Evolutionary conservation across 2,888 invertebrate species (phyloP).

Genomic region (Eudasyphora cyanicolor): DNA sequence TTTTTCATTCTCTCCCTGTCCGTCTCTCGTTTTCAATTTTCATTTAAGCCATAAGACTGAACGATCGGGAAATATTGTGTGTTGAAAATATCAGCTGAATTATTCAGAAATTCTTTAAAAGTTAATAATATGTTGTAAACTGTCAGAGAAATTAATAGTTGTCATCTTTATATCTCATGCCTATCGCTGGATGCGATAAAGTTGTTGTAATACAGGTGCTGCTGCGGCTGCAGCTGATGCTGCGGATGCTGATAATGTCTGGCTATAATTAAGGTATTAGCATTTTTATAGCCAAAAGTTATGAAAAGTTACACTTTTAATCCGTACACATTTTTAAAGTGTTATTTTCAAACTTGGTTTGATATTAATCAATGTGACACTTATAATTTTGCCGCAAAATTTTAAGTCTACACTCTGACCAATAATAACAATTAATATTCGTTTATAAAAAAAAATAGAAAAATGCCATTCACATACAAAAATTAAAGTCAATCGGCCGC

Average conservation of each 20-base stretch:
- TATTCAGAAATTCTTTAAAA: slow-evolving; percentile 17
- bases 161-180: slow-evolving; percentile 52
- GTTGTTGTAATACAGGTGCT: slow-evolving; percentile 42
- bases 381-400: too few relatives aligned
- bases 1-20: slow-evolving; percentile 35
- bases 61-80: slow-evolving; percentile 40
- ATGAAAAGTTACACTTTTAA: too few relatives aligned
- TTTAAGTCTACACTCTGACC: too few relatives aligned
- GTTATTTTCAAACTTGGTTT: too few relatives aligned
- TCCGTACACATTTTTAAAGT: too few relatives aligned
- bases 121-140: slow-evolving; percentile 71
- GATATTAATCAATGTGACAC: too few relatives aligned
- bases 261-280: background rate
- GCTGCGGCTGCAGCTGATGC: background rate
- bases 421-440: too few relatives aligned
- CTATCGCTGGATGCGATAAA: slow-evolving; percentile 48
- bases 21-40: background rate
- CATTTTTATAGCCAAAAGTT: background rate
- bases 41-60: background rate
- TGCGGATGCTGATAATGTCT: background rate
- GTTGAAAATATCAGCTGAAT: slow-evolving; percentile 12
- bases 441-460: too few relatives aligned
- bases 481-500: too few relatives aligned
- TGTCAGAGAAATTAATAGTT: slow-evolving; percentile 67
- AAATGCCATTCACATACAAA: too few relatives aligned